Evolutionary conservation across 1,140 invertebrate species (phyloP), one percentile per base, ranked within the genome.

Genomic region (Drosophila micromelanica): DNA sequence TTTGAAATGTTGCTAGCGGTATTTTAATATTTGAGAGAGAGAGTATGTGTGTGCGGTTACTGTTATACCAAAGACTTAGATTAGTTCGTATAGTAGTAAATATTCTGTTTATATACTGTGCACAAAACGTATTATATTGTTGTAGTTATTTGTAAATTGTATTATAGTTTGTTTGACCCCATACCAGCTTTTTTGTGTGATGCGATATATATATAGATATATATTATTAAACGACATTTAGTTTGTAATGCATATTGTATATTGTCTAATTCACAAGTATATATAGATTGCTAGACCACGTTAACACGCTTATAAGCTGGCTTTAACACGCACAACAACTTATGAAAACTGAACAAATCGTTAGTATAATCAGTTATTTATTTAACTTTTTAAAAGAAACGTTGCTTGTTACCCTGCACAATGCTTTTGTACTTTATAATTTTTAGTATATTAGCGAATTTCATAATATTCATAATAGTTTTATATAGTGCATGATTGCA

Each of bases 211-310:
- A 60, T 17, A 2, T 69, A 60, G 1, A 2, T 69, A 74, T 45
- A 71, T 70, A 81, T 74, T 60, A 62, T 78, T 59, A 60, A 81
- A 82, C 79, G 74, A 72, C 32, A 70, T 38, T 42, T 48, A 52
- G 11, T 38, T 40, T 55, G 51, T 60, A 17, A 17, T 17, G 17
- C 17, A 17, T 17, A 46, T 73, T 8, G 74, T 90, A 90, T 91
- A 91, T 91, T 91, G 90, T 91, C 90, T 91, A 90, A 90, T 91
- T 91, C 90, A 91, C 90, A 90, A 90, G 80, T 90, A 84, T 86
- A 82, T 78, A 73, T 89, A 59, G 67, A 55, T 80, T 80, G 74
- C 69, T 67, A 57, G 46, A 63, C 69, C 77, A 75, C 65, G 32
- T 65, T 57, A 30, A 49, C 32, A 45, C 35, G 13, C 27, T 13